phyloP scores from a whole-genome alignment of 2,888 invertebrate species.

The Oegoconia quadripuncta region DNA sequence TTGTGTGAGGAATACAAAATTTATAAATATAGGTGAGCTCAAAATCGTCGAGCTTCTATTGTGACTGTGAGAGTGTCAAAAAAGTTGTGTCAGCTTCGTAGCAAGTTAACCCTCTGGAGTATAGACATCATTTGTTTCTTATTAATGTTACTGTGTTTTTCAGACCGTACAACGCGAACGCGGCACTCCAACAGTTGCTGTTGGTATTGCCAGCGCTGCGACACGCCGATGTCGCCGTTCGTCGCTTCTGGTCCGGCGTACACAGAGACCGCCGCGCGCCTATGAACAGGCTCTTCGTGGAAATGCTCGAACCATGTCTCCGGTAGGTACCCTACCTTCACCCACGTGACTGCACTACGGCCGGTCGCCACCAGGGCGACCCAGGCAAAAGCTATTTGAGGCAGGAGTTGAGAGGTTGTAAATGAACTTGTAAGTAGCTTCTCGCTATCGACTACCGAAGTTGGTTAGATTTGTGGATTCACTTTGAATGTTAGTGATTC shows the following conservation, averaged over 20 bases:
- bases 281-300: constrained; percentile 97
- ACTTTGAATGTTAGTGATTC: background rate
- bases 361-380: too few species aligned
- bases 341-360: too few species aligned
- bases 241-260: constrained; percentile 93
- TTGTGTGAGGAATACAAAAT: too few species aligned
- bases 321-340: too few species aligned
- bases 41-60: too few species aligned
- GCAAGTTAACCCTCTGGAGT: too few species aligned
- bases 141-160: background rate
- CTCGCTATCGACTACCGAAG: constrained; percentile 18
- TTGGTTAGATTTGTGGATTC: constrained; percentile 7
- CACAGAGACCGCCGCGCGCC: constrained; percentile 92
- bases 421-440: constrained; percentile 13
- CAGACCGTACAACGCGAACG: constrained; percentile 85
- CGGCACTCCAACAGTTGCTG: constrained; percentile 91
- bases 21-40: too few species aligned
- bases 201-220: constrained; percentile 92
- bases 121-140: too few species aligned
- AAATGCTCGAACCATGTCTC: constrained; percentile 93
- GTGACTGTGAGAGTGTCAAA: too few species aligned
- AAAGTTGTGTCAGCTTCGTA: too few species aligned
- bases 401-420: background rate
- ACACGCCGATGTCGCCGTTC: constrained; percentile 92
- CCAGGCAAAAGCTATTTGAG: background rate